A percentile compares a stretch with the other conserved stretches of the same genome.
Conservation (phyloP, 2,113 vertebrate species). For the Neolamprologus brichardi region DNA sequence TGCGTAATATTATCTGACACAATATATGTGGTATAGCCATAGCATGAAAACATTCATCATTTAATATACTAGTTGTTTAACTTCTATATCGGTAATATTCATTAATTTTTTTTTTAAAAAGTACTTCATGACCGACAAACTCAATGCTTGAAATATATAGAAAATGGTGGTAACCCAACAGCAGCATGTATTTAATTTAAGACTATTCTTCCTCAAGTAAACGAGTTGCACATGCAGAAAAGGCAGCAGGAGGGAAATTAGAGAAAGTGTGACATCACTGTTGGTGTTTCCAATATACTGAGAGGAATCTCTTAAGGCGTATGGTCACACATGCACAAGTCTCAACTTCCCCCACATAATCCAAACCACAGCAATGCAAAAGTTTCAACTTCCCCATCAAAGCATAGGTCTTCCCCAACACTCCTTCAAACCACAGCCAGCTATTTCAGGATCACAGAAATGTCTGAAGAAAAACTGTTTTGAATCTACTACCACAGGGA, state of each 20-base stretch:
- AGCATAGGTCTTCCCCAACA: background rate
- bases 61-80: background rate
- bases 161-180: background rate
- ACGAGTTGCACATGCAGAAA: background rate
- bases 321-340: background rate
- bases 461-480: background rate
- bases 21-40: background rate
- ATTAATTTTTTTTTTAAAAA: fast-evolving
- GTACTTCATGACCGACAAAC: background rate
- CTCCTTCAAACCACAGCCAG: background rate
- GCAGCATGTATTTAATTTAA: background rate
- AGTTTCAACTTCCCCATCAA: background rate
- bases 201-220: background rate
- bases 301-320: background rate
- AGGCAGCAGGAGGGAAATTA: background rate
- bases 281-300: constrained; percentile 21
- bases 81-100: background rate
- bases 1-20: background rate
- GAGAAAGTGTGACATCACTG: background rate
- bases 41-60: background rate
- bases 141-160: background rate
- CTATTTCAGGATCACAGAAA: background rate
- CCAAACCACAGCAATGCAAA: background rate
- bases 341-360: background rate
- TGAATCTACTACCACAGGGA: background rate